phyloP scores from a whole-genome alignment of 2,113 vertebrate genomes.

The Chitala chitala region DNA sequence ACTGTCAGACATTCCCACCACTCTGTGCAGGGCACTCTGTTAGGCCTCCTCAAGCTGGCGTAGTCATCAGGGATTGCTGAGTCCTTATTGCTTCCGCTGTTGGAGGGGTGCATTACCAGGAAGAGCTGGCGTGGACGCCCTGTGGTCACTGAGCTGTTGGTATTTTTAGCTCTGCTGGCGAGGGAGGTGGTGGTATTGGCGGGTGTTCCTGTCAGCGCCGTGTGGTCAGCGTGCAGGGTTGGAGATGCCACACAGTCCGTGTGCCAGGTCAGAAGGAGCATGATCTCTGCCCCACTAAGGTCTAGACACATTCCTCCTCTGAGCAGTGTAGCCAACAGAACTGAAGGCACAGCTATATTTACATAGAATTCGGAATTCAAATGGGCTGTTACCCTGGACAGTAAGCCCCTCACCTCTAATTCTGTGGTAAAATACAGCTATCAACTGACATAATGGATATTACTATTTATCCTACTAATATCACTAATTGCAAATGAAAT shows the following conservation, averaged over 20 bases:
- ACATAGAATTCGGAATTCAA: not conserved
- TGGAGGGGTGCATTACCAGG: not conserved
- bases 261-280: not conserved
- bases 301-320: constrained; percentile 5
- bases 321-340: not conserved
- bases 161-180: constrained; percentile 9
- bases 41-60: not conserved
- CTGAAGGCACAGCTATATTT: not conserved
- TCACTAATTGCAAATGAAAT: too few relatives aligned
- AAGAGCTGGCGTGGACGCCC: not conserved
- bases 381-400: not conserved
- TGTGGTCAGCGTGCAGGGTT: too few relatives aligned
- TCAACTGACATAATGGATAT: too few relatives aligned
- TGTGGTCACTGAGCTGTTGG: not conserved
- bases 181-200: not conserved
- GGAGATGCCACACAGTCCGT: too few relatives aligned
- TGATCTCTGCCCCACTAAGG: not conserved
- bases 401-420: not conserved
- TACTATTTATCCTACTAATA: too few relatives aligned
- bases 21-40: too few relatives aligned
- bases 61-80: not conserved
- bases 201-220: not conserved
- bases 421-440: not conserved
- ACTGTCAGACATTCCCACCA: too few relatives aligned
- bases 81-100: not conserved